These are phyloP conservation scores for Leptinotarsa peninsularis DNA, from an alignment of 2,888 invertebrate genomes.

Conservation along the genomic window DNA sequence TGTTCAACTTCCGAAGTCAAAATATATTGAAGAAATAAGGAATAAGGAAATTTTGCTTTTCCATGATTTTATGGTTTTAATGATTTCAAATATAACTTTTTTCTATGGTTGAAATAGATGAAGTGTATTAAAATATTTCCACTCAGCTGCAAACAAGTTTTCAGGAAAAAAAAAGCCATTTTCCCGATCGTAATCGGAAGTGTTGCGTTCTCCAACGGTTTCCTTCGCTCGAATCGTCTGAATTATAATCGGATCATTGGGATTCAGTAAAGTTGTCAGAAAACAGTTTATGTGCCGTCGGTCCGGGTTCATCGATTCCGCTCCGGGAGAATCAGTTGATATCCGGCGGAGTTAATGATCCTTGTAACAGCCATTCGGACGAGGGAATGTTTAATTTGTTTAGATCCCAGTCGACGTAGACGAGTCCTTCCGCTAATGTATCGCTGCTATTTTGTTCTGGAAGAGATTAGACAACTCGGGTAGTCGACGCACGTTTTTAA, in stretches of 20 bases:
- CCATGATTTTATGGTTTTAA: too few species aligned
- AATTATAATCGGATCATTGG: slow-evolving; percentile 36
- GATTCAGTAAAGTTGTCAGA: slow-evolving; percentile 32
- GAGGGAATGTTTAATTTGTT: slow-evolving; percentile 47
- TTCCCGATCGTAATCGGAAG: slow-evolving; percentile 14
- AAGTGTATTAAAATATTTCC: too few species aligned
- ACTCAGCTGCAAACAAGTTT: not conserved
- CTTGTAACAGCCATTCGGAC: slow-evolving; percentile 46
- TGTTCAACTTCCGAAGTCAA: too few species aligned
- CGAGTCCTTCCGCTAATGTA: slow-evolving; percentile 38
- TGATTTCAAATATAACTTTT: too few species aligned
- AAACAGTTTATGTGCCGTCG: slow-evolving; percentile 36
- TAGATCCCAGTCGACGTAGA: slow-evolving; percentile 34
- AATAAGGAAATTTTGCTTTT: too few species aligned
- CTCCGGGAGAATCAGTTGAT: slow-evolving; percentile 38
- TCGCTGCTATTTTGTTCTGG: slow-evolving; percentile 37
- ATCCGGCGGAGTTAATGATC: slow-evolving; percentile 47
- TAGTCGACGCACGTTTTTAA: slow-evolving; percentile 45
- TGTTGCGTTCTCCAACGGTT: slow-evolving; percentile 26
- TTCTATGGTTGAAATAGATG: too few species aligned
- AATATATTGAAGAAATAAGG: too few species aligned
- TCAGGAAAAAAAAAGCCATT: not conserved
- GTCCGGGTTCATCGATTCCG: slow-evolving; percentile 29
- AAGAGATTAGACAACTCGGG: slow-evolving; percentile 31
- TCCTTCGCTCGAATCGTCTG: slow-evolving; percentile 24